Percentiles rank a stretch among this genome's conserved stretches.
phyloP scores from a whole-genome alignment of 2,113 vertebrate species.

The Eidolon helvum region DNA sequence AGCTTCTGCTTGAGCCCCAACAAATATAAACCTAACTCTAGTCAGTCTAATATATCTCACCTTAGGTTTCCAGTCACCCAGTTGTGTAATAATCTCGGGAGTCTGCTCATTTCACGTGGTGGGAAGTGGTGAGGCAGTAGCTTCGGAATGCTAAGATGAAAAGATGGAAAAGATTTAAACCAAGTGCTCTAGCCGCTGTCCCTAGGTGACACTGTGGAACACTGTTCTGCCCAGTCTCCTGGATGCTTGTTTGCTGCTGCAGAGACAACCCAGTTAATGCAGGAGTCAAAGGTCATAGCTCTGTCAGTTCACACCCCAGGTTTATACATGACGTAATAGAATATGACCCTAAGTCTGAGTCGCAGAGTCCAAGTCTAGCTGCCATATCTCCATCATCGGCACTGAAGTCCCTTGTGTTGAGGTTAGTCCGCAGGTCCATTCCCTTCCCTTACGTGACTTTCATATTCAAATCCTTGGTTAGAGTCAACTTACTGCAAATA shows the following conservation, averaged over 20 bases:
- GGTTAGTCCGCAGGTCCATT: not conserved
- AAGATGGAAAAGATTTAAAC: not conserved
- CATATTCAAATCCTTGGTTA: not conserved
- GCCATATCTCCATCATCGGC: not conserved
- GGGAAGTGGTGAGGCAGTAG: not conserved
- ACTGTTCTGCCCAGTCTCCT: accelerated
- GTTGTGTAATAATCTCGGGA: not conserved
- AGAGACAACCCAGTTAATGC: too few species aligned
- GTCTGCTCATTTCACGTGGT: not conserved
- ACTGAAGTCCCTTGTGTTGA: not conserved
- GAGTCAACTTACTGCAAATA: not conserved
- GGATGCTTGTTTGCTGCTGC: accelerated
- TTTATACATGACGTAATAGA: not conserved
- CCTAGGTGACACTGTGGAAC: accelerated
- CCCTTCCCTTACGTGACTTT: not conserved
- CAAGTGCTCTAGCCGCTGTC: not conserved
- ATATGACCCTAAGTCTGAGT: not conserved
- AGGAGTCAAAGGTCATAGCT: not conserved
- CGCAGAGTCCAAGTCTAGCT: not conserved
- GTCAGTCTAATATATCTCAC: not conserved
- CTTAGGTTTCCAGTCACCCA: not conserved
- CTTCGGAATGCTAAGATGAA: not conserved
- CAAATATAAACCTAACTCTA: not conserved
- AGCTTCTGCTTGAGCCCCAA: not conserved
- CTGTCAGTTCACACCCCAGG: not conserved